phyloP scores from a whole-genome alignment of 2,113 vertebrate species.

The Cisticola juncidis region DNA sequence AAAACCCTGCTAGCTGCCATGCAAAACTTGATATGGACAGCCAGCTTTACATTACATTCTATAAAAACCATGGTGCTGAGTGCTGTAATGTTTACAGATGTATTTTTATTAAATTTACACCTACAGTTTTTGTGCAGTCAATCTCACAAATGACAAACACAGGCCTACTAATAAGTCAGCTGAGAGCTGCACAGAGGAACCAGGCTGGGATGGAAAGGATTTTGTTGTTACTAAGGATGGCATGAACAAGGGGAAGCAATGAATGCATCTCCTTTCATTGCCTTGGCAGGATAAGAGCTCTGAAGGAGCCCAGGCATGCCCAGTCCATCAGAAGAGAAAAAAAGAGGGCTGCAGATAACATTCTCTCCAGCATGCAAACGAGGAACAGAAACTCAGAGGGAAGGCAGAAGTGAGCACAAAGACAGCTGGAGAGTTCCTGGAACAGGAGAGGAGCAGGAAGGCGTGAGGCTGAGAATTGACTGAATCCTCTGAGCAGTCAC shows the following conservation, averaged over 20 bases:
- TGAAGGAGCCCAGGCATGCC: neutral
- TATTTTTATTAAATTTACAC: neutral
- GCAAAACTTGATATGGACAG: neutral
- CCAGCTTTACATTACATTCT: neutral
- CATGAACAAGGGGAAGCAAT: neutral
- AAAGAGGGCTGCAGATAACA: neutral
- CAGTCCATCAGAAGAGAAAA: neutral
- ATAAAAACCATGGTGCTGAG: neutral
- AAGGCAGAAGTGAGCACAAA: constrained; percentile 1
- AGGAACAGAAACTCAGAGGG: neutral
- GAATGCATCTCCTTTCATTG: neutral
- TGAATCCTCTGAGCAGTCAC: neutral
- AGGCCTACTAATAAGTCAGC: neutral
- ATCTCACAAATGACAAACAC: neutral
- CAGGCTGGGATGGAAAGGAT: neutral
- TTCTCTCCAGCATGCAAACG: neutral
- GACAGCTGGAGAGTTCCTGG: neutral
- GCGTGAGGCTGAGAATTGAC: neutral
- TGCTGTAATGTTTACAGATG: neutral
- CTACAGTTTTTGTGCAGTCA: neutral
- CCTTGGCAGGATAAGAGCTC: neutral
- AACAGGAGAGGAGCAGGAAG: neutral
- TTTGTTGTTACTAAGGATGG: neutral
- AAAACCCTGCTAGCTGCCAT: neutral
- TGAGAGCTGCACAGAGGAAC: neutral